phyloP scores from a whole-genome alignment of 2,113 vertebrate species.

The Dryoscopus gambensis region DNA sequence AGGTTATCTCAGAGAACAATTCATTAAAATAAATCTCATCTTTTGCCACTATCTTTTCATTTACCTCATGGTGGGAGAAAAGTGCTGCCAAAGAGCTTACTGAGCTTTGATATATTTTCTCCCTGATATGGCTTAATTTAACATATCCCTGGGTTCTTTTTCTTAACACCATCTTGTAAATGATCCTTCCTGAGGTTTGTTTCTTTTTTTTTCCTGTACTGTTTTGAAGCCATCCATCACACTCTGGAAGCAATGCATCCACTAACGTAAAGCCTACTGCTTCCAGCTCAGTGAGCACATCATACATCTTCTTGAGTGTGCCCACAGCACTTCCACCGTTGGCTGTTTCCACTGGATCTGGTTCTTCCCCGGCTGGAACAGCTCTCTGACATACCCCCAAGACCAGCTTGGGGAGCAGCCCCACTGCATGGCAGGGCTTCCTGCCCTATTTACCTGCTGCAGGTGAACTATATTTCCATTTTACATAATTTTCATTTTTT shows the following conservation, averaged over 20 bases:
- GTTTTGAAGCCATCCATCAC: background rate
- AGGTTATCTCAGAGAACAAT: background rate
- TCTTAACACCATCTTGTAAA: background rate
- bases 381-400: background rate
- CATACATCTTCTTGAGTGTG: background rate
- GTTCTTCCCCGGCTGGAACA: background rate
- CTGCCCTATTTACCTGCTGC: background rate
- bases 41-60: background rate
- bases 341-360: background rate
- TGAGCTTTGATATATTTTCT: background rate
- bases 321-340: background rate
- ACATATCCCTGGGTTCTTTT: background rate
- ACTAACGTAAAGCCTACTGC: background rate
- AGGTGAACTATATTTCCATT: background rate
- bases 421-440: background rate
- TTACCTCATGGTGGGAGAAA: slow-evolving; percentile 22
- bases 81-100: background rate
- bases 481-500: background rate
- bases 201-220: background rate
- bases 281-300: background rate
- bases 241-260: background rate
- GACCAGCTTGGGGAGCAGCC: background rate
- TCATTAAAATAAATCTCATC: background rate
- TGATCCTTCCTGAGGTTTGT: background rate
- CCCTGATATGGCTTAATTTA: background rate